These are phyloP conservation scores for Actinopyga echinites DNA, from an alignment of 53 echinoderm and acorn worm genomes.

Conservation along the genomic window DNA sequence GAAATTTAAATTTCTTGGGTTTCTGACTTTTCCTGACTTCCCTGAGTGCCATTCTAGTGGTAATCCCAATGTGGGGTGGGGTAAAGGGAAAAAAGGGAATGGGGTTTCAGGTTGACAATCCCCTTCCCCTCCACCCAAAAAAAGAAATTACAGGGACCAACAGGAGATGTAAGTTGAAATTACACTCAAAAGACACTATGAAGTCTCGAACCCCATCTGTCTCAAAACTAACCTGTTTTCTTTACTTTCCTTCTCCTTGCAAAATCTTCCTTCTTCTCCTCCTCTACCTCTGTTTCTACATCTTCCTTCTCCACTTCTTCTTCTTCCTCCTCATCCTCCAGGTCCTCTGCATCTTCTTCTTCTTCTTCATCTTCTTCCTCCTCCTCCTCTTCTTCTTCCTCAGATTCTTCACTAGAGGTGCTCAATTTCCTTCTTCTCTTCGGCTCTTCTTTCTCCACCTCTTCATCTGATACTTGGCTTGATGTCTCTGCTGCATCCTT, in stretches of 20 bases:
- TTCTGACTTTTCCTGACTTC: too few species aligned
- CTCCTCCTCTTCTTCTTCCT: constrained; percentile 57
- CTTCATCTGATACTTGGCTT: constrained; percentile 49
- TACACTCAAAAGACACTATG: too few species aligned
- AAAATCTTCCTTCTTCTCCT: constrained; percentile 30
- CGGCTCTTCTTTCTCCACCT: constrained; percentile 12
- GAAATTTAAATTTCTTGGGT: too few species aligned
- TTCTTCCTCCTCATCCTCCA: constrained; percentile 62
- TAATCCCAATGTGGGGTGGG: too few species aligned
- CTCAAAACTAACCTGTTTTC: constrained; percentile 17
- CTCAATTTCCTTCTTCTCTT: constrained; percentile 12
- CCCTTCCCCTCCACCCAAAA: too few species aligned
- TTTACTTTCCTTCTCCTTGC: constrained; percentile 34
- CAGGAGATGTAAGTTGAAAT: too few species aligned
- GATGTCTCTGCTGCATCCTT: constrained; percentile 61
- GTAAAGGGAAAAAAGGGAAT: too few species aligned
- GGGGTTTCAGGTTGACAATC: too few species aligned
- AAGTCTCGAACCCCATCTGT: too few species aligned
- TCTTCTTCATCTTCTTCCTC: constrained; percentile 68
- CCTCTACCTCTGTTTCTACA: constrained; percentile 41
- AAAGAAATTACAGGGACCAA: too few species aligned
- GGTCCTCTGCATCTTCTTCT: constrained; percentile 33
- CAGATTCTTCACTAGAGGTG: constrained; percentile 30
- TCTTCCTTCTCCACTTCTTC: constrained; percentile 49
- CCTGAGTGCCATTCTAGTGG: too few species aligned